Conservation (phyloP, 2,113 vertebrate species). For the Odontophorus gujanensis region DNA sequence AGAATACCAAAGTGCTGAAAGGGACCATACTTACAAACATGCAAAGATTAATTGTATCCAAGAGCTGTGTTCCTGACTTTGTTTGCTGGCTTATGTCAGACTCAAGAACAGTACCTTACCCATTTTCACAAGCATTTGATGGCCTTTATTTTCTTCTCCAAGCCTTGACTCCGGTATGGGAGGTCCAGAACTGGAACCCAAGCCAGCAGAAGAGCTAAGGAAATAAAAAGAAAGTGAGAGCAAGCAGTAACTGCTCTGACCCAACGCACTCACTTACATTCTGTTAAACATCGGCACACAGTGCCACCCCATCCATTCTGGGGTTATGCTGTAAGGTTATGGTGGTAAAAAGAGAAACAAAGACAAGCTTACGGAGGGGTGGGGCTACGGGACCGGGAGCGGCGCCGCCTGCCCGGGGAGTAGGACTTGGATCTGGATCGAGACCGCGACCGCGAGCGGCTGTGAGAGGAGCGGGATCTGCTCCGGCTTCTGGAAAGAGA, state of each 20-base stretch:
- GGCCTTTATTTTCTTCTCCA: slow-evolving; percentile 97
- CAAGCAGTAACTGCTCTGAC: neutral
- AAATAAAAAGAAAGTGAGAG: neutral
- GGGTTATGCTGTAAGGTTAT: no score
- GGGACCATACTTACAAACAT: neutral
- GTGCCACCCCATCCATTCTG: neutral
- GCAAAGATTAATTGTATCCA: neutral
- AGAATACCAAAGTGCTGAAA: neutral
- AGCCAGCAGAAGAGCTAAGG: slow-evolving; percentile 85
- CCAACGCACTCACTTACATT: neutral
- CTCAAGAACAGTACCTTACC: slow-evolving; percentile 72
- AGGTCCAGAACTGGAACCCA: slow-evolving; percentile 83
- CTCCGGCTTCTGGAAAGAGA: slow-evolving; percentile 84
- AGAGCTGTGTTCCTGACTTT: neutral
- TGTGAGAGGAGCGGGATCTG: slow-evolving; percentile 88
- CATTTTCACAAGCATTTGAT: slow-evolving; percentile 90
- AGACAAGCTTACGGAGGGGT: slow-evolving; percentile 88
- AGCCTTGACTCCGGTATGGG: slow-evolving; percentile 83
- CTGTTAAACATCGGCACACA: neutral
- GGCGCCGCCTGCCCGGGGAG: slow-evolving; percentile 85
- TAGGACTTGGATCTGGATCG: slow-evolving; percentile 85
- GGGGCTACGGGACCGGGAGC: slow-evolving; percentile 85
- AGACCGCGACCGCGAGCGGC: slow-evolving; percentile 86
- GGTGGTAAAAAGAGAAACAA: neutral
- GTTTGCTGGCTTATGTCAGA: neutral